Conservation (phyloP, 1,140 invertebrate genomes). For the Leptinotarsa undecemlineata region DNA sequence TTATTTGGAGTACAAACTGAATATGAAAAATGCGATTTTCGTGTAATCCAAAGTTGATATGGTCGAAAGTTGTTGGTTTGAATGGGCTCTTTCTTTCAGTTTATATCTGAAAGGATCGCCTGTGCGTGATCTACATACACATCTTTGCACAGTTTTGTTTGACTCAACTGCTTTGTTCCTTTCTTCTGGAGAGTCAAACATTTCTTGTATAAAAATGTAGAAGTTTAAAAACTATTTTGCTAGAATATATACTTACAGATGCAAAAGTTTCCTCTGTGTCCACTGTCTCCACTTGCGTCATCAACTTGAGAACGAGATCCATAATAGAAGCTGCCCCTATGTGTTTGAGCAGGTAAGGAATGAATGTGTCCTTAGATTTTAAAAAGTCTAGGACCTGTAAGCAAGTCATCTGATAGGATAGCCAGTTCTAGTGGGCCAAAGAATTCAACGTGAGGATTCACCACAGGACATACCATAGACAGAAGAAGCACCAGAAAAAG, state of each 20-base stretch:
- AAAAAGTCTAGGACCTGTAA: conserved; percentile 90
- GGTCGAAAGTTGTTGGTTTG: too few species aligned
- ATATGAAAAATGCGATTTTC: too few species aligned
- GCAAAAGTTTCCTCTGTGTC: conserved; percentile 80
- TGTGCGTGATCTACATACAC: too few species aligned
- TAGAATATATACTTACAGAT: conserved; percentile 66
- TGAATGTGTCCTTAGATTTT: conserved; percentile 82
- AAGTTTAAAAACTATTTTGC: too few species aligned
- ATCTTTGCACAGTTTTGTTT: too few species aligned
- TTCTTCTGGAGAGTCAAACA: too few species aligned
- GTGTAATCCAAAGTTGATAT: too few species aligned
- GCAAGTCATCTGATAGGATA: conserved; percentile 86
- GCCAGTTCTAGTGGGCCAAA: conserved; percentile 76
- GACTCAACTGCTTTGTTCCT: too few species aligned
- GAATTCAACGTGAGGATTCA: conserved; percentile 29
- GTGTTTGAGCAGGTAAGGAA: conserved; percentile 83
- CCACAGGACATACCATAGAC: conserved; percentile 24
- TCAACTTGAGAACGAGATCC: conserved; percentile 87
- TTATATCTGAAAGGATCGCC: too few species aligned
- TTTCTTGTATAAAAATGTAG: too few species aligned
- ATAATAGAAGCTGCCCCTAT: conserved; percentile 93
- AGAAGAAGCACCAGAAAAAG: conserved; percentile 24
- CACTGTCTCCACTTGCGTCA: conserved; percentile 81
- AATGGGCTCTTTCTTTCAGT: too few species aligned
- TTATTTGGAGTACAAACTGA: too few species aligned